Evolutionary conservation across 2,113 vertebrate species (phyloP).

Genomic region (Cochlearius cochlearius): DNA sequence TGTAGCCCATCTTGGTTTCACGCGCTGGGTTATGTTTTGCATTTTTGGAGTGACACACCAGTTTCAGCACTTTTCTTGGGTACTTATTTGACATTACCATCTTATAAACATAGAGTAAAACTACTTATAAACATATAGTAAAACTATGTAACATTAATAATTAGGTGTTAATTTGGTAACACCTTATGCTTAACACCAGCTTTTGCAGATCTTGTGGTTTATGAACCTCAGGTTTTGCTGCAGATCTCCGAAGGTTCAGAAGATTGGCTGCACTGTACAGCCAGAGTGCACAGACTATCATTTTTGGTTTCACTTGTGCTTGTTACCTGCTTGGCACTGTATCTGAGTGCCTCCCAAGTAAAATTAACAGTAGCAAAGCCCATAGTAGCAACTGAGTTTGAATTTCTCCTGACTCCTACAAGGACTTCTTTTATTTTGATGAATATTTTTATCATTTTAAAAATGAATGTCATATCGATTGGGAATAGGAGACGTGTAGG

Average conservation of each 20-base stretch:
- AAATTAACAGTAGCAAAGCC: background rate
- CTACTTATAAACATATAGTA: background rate
- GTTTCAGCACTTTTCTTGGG: background rate
- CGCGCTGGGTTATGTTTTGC: background rate
- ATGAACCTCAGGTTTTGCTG: background rate
- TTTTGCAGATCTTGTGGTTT: background rate
- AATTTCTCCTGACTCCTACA: background rate
- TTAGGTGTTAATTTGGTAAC: background rate
- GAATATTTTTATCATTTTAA: background rate
- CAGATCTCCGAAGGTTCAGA: background rate
- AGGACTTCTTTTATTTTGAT: background rate
- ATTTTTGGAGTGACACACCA: background rate
- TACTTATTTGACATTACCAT: background rate
- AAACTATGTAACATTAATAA: background rate
- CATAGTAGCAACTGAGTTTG: background rate
- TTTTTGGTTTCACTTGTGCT: background rate
- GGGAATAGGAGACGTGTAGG: background rate
- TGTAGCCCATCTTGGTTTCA: background rate
- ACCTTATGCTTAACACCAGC: background rate
- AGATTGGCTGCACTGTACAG: background rate
- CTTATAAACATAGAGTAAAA: background rate
- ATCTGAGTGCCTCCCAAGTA: background rate
- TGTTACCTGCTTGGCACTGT: background rate
- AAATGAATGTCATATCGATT: background rate
- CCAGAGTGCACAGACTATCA: background rate